These are phyloP conservation scores for Sciurus vulgaris DNA, from an alignment of 2,797 vertebrate genomes.

Conservation along the genomic window DNA sequence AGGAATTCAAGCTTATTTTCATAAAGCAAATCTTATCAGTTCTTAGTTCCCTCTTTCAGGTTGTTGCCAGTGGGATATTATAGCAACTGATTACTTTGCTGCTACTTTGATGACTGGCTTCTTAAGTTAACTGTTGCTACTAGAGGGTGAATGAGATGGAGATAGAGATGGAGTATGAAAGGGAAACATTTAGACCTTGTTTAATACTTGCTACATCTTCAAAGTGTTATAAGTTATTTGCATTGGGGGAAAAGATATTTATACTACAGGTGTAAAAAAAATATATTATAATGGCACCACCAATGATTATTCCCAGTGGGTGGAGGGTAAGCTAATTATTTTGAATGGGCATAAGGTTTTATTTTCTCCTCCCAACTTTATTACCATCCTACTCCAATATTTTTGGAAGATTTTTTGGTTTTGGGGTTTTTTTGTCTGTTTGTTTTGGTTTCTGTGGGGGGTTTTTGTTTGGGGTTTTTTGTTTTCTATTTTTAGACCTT, in stretches of 20 bases:
- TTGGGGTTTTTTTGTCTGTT: no score
- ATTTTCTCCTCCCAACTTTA: conserved; percentile 44
- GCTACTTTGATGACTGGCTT: background rate
- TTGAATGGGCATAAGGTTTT: conserved; percentile 25
- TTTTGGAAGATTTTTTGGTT: background rate
- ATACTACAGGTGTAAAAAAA: background rate
- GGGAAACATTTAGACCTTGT: background rate
- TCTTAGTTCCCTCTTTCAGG: background rate
- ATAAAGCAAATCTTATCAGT: conserved; percentile 2
- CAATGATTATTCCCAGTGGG: background rate
- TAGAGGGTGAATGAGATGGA: background rate
- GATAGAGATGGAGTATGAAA: background rate
- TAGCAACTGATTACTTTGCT: background rate
- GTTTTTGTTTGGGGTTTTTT: no score
- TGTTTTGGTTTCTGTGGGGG: no score
- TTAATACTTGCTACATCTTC: conserved; percentile 17
- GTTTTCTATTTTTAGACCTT: conserved; percentile 38
- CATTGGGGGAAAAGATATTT: background rate
- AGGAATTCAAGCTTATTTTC: conserved; percentile 33
- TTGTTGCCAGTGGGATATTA: background rate
- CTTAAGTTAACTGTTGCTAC: background rate
- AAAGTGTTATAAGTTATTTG: background rate
- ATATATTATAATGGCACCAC: background rate
- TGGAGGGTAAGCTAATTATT: background rate
- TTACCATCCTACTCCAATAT: conserved; percentile 4